Conservation (phyloP, 2,113 vertebrate species). For the Phylloscopus whistleri region DNA sequence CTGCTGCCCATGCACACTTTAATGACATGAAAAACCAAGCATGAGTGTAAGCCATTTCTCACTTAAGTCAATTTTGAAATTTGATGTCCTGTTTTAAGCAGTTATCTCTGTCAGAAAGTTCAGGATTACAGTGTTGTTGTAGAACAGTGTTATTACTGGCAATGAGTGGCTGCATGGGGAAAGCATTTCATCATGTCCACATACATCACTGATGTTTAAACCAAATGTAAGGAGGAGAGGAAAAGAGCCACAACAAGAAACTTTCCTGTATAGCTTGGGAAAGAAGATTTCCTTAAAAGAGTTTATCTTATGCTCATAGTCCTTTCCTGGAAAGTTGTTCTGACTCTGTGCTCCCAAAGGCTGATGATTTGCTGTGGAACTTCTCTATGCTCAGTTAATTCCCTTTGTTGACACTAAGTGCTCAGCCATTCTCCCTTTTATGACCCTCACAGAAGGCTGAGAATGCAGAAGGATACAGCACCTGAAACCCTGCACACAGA, state of each 20-base stretch:
- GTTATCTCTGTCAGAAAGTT: not conserved
- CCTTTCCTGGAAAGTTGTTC: not conserved
- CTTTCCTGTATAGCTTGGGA: not conserved
- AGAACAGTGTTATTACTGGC: not conserved
- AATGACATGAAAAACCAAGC: not conserved
- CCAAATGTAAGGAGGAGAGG: not conserved
- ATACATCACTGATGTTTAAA: not conserved
- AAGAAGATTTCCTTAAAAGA: not conserved
- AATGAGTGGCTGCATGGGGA: not conserved
- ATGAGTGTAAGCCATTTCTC: not conserved
- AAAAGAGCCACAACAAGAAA: not conserved
- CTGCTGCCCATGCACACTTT: not conserved
- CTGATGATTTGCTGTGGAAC: not conserved
- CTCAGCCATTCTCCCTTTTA: not conserved
- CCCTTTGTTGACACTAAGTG: not conserved
- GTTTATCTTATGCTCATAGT: accelerated
- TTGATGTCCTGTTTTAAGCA: not conserved
- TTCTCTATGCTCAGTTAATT: not conserved
- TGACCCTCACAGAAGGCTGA: not conserved
- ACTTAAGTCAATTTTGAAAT: not conserved
- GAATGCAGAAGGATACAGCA: not conserved
- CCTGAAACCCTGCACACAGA: not conserved
- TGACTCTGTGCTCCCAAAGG: not conserved
- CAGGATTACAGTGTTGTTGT: not conserved
- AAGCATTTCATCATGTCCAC: not conserved